Percentiles rank a stretch among this genome's conserved stretches.
These are phyloP conservation scores for Lasaia peninsularis DNA, from an alignment of 1,140 invertebrate species.

Conservation along the genomic window DNA sequence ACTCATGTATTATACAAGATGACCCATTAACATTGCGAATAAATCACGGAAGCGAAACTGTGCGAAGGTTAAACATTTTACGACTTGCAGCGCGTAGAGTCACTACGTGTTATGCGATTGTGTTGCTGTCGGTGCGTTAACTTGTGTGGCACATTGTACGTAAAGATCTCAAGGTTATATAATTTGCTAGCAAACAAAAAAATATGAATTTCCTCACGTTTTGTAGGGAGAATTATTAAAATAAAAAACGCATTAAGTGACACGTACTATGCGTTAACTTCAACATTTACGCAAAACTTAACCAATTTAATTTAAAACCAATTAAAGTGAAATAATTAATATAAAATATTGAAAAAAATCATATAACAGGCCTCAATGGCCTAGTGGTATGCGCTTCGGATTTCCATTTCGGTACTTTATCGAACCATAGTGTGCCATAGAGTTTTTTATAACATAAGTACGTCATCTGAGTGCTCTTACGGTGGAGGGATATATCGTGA, in stretches of 20 bases:
- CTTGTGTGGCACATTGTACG: background rate
- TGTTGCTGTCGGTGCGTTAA: background rate
- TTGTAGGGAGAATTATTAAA: background rate
- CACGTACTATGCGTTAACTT: background rate
- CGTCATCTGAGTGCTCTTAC: too few relatives aligned
- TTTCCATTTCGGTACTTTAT: too few relatives aligned
- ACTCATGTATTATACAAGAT: background rate
- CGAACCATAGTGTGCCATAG: too few relatives aligned
- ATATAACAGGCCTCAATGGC: too few relatives aligned
- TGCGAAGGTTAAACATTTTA: conserved; percentile 33
- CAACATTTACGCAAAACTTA: too few relatives aligned
- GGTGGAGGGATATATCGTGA: too few relatives aligned
- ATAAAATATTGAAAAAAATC: too few relatives aligned
- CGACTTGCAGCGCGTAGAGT: background rate
- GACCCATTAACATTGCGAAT: conserved; percentile 17
- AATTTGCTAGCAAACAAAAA: background rate
- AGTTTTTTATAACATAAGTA: too few relatives aligned
- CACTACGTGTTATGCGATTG: background rate
- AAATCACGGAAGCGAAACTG: conserved; percentile 35
- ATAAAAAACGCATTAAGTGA: background rate
- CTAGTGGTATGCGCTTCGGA: too few relatives aligned
- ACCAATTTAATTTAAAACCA: too few relatives aligned
- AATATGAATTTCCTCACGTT: background rate
- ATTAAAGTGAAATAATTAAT: too few relatives aligned
- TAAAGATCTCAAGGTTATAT: conserved; percentile 4